Conservation (phyloP, 2,888 invertebrate genomes). For the Pelosia muscerda region DNA sequence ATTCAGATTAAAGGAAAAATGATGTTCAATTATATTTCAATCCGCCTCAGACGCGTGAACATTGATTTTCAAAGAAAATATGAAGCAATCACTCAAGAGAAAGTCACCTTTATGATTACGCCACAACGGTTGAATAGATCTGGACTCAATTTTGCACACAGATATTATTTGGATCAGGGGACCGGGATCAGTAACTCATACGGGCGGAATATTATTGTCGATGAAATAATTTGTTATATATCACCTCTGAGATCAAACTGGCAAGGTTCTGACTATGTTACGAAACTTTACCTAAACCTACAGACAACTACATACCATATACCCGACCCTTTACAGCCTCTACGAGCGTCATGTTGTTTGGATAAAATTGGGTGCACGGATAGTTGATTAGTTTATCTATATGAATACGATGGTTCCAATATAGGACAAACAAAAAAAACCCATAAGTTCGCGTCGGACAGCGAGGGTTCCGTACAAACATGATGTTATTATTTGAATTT, state of each 20-base stretch:
- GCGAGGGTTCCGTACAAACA: too few relatives aligned
- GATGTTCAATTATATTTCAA: too few relatives aligned
- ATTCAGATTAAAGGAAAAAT: too few relatives aligned
- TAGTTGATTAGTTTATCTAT: background rate
- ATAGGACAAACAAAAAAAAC: background rate
- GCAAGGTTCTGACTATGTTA: background rate
- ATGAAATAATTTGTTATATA: background rate
- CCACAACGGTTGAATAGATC: too few relatives aligned
- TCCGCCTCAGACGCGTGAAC: too few relatives aligned
- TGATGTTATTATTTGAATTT: too few relatives aligned
- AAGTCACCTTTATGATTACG: too few relatives aligned
- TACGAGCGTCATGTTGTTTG: background rate
- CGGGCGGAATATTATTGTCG: background rate
- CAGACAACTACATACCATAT: background rate
- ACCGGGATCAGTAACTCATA: background rate
- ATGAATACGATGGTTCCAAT: background rate
- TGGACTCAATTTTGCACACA: too few relatives aligned
- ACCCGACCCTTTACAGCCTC: background rate
- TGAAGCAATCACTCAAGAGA: too few relatives aligned
- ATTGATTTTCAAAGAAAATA: too few relatives aligned
- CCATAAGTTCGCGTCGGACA: too few relatives aligned
- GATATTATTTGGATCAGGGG: background rate
- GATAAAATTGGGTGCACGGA: background rate
- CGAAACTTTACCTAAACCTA: background rate
- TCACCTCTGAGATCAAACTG: background rate